Evolutionary conservation across 1,140 invertebrate genomes (phyloP), one percentile per base, ranked within the genome.

Genomic region (Sinella curviseta): DNA sequence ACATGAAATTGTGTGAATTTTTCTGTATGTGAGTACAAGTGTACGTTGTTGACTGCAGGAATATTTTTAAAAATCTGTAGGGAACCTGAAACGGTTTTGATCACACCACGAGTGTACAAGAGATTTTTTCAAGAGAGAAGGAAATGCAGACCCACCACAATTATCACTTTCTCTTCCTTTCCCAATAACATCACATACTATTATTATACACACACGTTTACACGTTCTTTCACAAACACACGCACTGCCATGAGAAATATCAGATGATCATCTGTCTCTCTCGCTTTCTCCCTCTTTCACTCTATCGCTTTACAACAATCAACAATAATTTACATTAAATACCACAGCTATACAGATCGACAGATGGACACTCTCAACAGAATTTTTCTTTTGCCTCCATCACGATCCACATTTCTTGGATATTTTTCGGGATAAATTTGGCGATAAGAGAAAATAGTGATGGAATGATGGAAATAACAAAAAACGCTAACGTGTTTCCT

Each of bases 401-500:
- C 26, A n/a, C 26, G 4, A n/a, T n/a, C 57, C 31, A 70, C 26
- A 70, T 70, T 70, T 70, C 65, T 70, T 70, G 65, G 65, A 70
- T 70, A 31, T 70, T 70, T 70, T 33, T 30, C 2, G 31, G 31
- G 65, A 33, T 70, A 70, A 31, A 26, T 8, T 70, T 70, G 3
- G 28, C 30, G 65, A 70, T 70, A 70, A 70, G 65, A 70, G 8
- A 70, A 70, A 33, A 33, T 33, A 70, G 65, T 70, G 2, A 30
- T 70, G 26, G 26, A 70, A 30, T 31, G 24, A n/a, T 70, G 26
- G 65, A 26, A 65, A 65, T 65, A 65, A 65, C 57, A 65, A 65
- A 65, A 65, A 65, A 70, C 30, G 31, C 28, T 70, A 70, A 70
- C 65, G 65, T 70, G 65, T 33, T 70, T 70, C n/a, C 26, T 70